These are phyloP conservation scores for Drosophila atripex DNA, from an alignment of 2,888 invertebrate species.

Conservation along the genomic window DNA sequence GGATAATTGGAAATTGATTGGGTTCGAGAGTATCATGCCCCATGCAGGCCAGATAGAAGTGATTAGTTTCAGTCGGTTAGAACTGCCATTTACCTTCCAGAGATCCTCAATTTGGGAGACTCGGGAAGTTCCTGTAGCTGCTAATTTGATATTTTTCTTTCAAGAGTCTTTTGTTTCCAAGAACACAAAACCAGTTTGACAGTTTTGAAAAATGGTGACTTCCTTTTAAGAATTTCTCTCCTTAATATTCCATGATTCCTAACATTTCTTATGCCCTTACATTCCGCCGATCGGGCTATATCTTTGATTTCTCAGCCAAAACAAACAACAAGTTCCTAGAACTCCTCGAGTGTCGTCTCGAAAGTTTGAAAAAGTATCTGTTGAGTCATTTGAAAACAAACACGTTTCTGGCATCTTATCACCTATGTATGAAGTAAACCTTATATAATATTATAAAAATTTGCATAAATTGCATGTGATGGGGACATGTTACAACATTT, in stretches of 20 bases:
- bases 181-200: not conserved
- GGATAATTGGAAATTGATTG: slow-evolving; percentile 54
- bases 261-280: not conserved
- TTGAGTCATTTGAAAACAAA: slow-evolving; percentile 42
- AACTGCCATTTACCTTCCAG: slow-evolving; percentile 2
- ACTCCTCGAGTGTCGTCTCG: slow-evolving; percentile 19
- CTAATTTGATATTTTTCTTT: not conserved
- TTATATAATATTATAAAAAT: slow-evolving; percentile 29
- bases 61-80: slow-evolving; percentile 21
- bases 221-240: not conserved
- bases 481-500: slow-evolving; percentile 31
- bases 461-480: slow-evolving; percentile 21
- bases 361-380: slow-evolving; percentile 16
- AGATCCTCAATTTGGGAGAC: not conserved
- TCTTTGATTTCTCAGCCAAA: slow-evolving; percentile 30
- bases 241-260: not conserved
- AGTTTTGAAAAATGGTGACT: not conserved
- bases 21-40: slow-evolving; percentile 18
- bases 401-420: slow-evolving; percentile 29
- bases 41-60: slow-evolving; percentile 21
- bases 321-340: slow-evolving; percentile 35
- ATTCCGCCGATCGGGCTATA: slow-evolving; percentile 13
- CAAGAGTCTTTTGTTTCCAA: slow-evolving; percentile 1
- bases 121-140: not conserved
- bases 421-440: not conserved